Evolutionary conservation across 2,113 vertebrate species (phyloP).

Genomic region (Protobothrops flavoviridis): DNA sequence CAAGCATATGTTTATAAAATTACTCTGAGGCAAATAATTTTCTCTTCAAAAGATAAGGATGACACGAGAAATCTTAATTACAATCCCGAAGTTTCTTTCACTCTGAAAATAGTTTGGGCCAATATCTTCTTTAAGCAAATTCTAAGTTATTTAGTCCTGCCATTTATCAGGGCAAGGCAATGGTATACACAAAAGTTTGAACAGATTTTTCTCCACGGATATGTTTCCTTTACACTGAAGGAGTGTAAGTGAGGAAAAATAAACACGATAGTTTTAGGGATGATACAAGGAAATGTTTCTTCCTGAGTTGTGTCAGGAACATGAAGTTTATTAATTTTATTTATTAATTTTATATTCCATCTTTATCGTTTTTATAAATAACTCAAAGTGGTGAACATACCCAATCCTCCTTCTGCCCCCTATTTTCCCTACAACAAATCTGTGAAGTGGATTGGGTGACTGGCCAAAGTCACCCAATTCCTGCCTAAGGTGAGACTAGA

Average conservation of each 20-base stretch:
- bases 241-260: neutral
- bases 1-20: slow-evolving; percentile 67
- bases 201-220: neutral
- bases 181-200: neutral
- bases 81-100: slow-evolving; percentile 43
- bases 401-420: too few relatives aligned
- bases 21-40: slow-evolving; percentile 44
- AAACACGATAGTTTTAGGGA: neutral
- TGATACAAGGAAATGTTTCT: neutral
- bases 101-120: neutral
- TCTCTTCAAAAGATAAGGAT: slow-evolving; percentile 48
- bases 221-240: neutral
- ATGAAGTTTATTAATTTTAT: neutral
- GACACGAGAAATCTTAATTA: slow-evolving; percentile 62
- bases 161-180: neutral
- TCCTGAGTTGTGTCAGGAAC: neutral
- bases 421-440: too few relatives aligned
- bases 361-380: neutral
- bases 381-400: too few relatives aligned
- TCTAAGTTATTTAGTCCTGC: neutral
- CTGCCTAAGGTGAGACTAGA: too few relatives aligned
- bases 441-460: neutral
- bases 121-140: neutral
- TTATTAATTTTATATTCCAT: neutral
- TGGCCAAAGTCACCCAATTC: neutral